Conservation (phyloP, 2,797 vertebrate genomes). For the Typhlichthys subterraneus region DNA sequence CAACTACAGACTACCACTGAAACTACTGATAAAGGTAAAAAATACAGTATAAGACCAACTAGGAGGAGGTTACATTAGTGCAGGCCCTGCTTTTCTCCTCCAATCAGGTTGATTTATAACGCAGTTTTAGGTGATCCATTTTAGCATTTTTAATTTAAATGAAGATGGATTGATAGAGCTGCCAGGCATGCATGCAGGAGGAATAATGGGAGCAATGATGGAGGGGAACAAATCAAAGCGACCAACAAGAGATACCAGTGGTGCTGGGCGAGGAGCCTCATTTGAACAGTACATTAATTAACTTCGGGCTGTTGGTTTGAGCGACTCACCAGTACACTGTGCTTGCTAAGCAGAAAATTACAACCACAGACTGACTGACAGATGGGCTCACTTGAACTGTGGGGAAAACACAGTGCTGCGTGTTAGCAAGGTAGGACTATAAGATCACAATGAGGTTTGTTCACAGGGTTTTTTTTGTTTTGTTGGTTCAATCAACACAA, state of each 20-base stretch:
- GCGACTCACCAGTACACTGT: conserved; percentile 38
- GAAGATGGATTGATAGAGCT: conserved; percentile 52
- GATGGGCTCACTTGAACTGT: conserved; percentile 36
- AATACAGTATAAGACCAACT: conserved; percentile 13
- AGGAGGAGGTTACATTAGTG: conserved; percentile 19
- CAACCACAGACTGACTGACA: conserved; percentile 45
- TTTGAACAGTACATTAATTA: conserved; percentile 64
- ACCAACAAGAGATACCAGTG: conserved; percentile 44
- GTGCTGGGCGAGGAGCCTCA: conserved; percentile 29
- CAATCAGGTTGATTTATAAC: conserved; percentile 33
- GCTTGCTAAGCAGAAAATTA: conserved; percentile 59
- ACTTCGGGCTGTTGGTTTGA: conserved; percentile 47
- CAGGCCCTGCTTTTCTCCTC: conserved; percentile 17
- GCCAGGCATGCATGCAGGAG: conserved; percentile 32
- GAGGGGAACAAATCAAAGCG: conserved; percentile 53
- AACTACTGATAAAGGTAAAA: too few species aligned
- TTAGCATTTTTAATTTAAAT: conserved; percentile 19
- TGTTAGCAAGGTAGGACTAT: conserved; percentile 6
- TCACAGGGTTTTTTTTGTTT: too few species aligned
- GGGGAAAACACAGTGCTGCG: conserved; percentile 32
- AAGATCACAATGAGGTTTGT: too few species aligned
- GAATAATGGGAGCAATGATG: conserved; percentile 24
- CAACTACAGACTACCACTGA: too few species aligned
- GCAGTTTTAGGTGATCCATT: conserved; percentile 50
- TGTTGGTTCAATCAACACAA: too few species aligned